Percentiles rank a stretch among this genome's conserved stretches.
Conservation (phyloP, 2,113 vertebrate species). For the Seriola quinqueradiata region DNA sequence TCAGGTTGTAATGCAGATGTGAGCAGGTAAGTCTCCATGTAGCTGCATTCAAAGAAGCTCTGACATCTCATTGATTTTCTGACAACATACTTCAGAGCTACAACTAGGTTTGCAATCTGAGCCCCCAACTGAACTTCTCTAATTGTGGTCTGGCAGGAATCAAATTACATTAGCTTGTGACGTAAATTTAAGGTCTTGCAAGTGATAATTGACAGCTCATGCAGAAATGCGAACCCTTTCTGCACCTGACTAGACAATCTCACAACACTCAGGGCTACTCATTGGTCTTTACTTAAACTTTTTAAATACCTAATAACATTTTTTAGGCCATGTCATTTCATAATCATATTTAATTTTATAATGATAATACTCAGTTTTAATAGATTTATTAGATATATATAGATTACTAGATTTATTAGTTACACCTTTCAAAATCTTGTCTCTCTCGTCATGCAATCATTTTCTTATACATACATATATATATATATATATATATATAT, state of each 20-base stretch:
- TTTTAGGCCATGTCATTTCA: too few species aligned
- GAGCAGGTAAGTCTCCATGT: too few species aligned
- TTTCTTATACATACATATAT: too few species aligned
- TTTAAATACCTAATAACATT: too few species aligned
- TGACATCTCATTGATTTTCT: slow-evolving; percentile 11
- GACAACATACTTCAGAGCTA: not conserved
- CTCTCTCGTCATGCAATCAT: too few species aligned
- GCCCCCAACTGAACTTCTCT: not conserved
- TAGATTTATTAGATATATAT: too few species aligned
- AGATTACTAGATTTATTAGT: too few species aligned
- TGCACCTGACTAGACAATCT: not conserved
- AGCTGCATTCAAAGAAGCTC: slow-evolving; percentile 12
- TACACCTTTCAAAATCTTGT: too few species aligned
- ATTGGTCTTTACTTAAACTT: not conserved
- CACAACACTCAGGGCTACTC: not conserved
- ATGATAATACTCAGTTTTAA: too few species aligned
- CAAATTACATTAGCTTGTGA: slow-evolving; percentile 13
- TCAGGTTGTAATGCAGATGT: not conserved
- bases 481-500: too few species aligned
- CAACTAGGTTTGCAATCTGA: not conserved
- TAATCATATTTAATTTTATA: too few species aligned
- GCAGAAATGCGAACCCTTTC: not conserved
- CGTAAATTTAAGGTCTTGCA: not conserved
- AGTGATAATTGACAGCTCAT: not conserved
- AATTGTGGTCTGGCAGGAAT: slow-evolving; percentile 8